These are phyloP conservation scores for Steinernema scapterisci DNA, from an alignment of 2,888 invertebrate genomes.

Conservation along the genomic window DNA sequence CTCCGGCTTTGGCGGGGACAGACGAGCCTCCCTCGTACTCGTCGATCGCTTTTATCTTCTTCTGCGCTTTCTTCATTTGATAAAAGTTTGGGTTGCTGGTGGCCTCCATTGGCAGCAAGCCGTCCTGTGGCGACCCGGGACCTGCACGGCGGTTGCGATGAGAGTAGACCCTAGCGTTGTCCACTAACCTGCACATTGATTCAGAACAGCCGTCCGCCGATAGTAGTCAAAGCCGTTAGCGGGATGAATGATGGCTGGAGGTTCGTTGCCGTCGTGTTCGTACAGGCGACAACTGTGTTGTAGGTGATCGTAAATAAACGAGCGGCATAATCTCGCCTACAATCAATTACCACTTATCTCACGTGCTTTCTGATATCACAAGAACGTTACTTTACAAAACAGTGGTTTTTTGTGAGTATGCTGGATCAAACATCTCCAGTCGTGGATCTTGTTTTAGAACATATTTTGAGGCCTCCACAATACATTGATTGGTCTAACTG, in stretches of 20 bases:
- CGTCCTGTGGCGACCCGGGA: constrained; percentile 9
- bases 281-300: constrained; percentile 61
- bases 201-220: constrained; percentile 52
- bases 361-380: not conserved
- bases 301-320: constrained; percentile 60
- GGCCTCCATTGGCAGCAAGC: not conserved
- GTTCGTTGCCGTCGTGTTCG: constrained; percentile 59
- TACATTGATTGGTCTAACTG: too few relatives aligned
- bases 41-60: not conserved
- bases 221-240: constrained; percentile 61
- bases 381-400: too few relatives aligned
- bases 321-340: constrained; percentile 53
- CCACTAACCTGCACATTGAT: constrained; percentile 55
- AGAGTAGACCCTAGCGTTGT: not conserved
- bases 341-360: constrained; percentile 14
- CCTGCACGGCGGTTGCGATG: not conserved
- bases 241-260: constrained; percentile 62
- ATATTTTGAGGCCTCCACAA: too few relatives aligned
- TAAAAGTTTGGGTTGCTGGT: constrained; percentile 8
- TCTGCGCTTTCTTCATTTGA: not conserved
- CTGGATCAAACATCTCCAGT: too few relatives aligned
- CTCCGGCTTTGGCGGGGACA: too few relatives aligned
- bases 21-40: too few relatives aligned
- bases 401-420: too few relatives aligned
- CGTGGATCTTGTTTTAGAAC: too few relatives aligned